phyloP scores from a whole-genome alignment of 2,888 invertebrate genomes.

The Drosophila kambysellisi region DNA sequence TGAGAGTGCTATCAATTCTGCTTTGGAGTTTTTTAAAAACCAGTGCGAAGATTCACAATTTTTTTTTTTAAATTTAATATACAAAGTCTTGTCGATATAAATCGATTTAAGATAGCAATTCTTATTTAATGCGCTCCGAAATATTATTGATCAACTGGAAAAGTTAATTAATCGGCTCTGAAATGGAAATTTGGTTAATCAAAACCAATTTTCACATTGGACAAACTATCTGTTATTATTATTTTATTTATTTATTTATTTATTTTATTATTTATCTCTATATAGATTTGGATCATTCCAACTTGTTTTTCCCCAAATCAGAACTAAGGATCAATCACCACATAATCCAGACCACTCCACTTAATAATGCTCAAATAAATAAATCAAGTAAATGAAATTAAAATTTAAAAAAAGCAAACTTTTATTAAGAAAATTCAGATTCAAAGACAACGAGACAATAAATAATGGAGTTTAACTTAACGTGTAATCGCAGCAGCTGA shows the following conservation, averaged over 20 bases:
- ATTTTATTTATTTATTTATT: too few species aligned
- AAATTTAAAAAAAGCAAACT: constrained; percentile 5
- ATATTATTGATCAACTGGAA: neutral
- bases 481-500: neutral
- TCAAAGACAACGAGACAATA: constrained; percentile 20
- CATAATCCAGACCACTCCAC: too few species aligned
- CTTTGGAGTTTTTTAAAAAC: too few species aligned
- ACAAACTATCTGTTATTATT: neutral
- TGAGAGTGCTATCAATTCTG: neutral
- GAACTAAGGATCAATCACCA: neutral
- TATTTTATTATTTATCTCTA: too few species aligned
- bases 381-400: constrained; percentile 10
- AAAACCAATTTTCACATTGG: neutral
- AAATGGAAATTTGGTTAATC: too few species aligned
- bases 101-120: neutral
- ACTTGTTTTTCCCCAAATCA: neutral
- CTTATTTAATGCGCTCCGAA: accelerated
- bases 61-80: too few species aligned
- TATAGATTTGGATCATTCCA: neutral
- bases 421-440: constrained; percentile 36
- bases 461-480: constrained; percentile 44
- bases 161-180: neutral
- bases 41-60: too few species aligned
- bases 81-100: too few species aligned
- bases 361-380: neutral